Conservation (phyloP, 2,113 vertebrate species). For the human (Homo sapiens) region GRCh38 chr18:55564501-55565000, state of each 20-base stretch:
- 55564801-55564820: not conserved
- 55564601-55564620: not conserved
- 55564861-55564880: not conserved
- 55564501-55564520: not conserved
- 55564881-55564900: not conserved
- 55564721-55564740: not conserved
- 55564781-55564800: not conserved
- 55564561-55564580: not conserved
- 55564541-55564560: not conserved
- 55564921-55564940: not conserved
- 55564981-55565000: not conserved
- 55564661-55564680: not conserved
- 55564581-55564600: not conserved
- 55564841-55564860: not conserved
- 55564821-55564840: not conserved
- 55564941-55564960: not conserved
- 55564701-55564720: not conserved
- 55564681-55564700: not conserved
- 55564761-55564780: not conserved
- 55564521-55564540: not conserved
- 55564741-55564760: not conserved
- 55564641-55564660: not conserved
- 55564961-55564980: not conserved
- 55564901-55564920: not conserved
- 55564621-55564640: fast-evolving